Base-by-base conservation (phyloP, 2,888 invertebrate genomes). In the Helleia helle region DNA sequence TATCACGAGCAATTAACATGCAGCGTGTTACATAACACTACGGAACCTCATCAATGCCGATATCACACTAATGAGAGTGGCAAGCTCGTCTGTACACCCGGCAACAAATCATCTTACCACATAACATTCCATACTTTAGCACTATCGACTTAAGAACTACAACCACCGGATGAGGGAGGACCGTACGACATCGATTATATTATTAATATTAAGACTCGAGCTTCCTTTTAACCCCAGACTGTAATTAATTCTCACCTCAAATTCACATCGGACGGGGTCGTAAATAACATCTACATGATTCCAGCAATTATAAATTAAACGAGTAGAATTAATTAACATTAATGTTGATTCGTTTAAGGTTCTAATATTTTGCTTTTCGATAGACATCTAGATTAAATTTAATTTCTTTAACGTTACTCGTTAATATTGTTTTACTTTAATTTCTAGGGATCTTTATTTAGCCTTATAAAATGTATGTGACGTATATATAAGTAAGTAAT, bases 31-130 rank as follows among this genome's bases (percentile, higher is more conserved):
- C 39, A 30, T 39, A 13, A 24, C 38, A 29, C 17, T 3, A 25
- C 25, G 11, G 15, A 31, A 26, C 31, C 40, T 26, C 40, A 25
- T 40, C 40, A 31, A 40, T 40, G 40, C 31, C 40, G 40, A 31
- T 25, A 31, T 40, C 34, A 34, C 34, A 34, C 34, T 34, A 34
- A 34, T 34, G 34, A 34, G 34, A 18, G 15, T 15, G 30, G 15
- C 30, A 15, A 8, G 15, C 30, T 14, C 34, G 12, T 2, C 22
- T 8, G 18, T 18, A 11, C 12, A 18, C 11, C 31, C n/a, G 11
- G 11, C 17, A 31, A 30, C 30, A 15, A 9, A 9, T 12, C 9
- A 18, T 4, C 7, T 8, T 11, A 0, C 7, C 34, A 31, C 7
- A 22, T 3, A 1, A 18, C 0, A 34, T 8, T 8, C 6, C 12